phyloP scores from a whole-genome alignment of 2,113 vertebrate genomes.

The Ictalurus furcatus region DNA sequence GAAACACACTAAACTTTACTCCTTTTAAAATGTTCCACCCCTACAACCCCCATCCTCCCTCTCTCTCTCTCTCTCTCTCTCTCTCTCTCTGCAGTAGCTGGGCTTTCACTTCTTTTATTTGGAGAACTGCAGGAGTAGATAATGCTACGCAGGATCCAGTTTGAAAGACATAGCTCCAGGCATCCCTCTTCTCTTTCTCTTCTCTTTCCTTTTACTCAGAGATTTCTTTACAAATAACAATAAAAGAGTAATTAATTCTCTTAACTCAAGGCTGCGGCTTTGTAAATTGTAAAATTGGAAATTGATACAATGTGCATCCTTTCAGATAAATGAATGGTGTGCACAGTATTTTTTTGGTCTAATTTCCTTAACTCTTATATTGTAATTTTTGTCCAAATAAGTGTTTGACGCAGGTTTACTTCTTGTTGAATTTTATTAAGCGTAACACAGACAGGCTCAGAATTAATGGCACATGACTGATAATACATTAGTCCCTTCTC shows the following conservation, averaged over 20 bases:
- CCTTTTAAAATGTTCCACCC: constrained; percentile 35
- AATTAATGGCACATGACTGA: constrained; percentile 41
- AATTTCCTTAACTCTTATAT: constrained; percentile 65
- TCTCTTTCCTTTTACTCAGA: constrained; percentile 63
- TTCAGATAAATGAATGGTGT: constrained; percentile 91
- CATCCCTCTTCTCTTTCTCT: constrained; percentile 38
- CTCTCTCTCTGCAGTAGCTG: constrained; percentile 47
- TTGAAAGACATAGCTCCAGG: constrained; percentile 61
- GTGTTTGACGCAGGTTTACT: constrained; percentile 50
- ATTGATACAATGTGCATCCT: constrained; percentile 95
- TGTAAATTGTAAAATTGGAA: constrained; percentile 62
- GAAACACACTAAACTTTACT: constrained; percentile 46
- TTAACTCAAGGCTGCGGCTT: constrained; percentile 84
- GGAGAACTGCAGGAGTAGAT: constrained; percentile 57
- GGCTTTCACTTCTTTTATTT: constrained; percentile 48
- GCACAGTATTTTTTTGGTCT: constrained; percentile 45
- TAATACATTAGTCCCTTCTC: constrained; percentile 37
- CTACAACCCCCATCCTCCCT: constrained; percentile 3
- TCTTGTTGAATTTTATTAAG: constrained; percentile 49
- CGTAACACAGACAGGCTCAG: constrained; percentile 35
- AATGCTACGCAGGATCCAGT: constrained; percentile 61
- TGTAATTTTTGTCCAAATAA: constrained; percentile 60
- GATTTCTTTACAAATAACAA: constrained; percentile 83
- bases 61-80: background rate
- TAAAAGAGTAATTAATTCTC: constrained; percentile 97